Base-by-base conservation (phyloP, 2,113 vertebrate genomes). In the Erythrocebus patas region DNA sequence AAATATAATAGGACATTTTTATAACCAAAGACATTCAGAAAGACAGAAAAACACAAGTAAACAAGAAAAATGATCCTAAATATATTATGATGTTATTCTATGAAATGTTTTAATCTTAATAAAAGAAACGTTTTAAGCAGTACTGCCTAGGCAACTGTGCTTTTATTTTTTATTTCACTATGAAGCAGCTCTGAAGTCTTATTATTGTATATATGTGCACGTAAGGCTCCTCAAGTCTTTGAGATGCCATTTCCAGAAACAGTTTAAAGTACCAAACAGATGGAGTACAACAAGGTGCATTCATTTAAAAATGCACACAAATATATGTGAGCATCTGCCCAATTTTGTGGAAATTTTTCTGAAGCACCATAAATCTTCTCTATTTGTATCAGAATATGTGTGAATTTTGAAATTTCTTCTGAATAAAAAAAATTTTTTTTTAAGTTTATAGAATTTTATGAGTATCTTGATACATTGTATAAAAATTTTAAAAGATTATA, bases 1-100 rank as follows among this genome's bases (percentile, higher is more conserved):
- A 98, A 96, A 97, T 57, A 89, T 96, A 98, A 98, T 94, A 97
- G 95, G 96, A 97, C 88, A 93, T 90, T 96, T 98, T 98, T 97
- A 98, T 96, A 97, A 87, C 78, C 93, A 81, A 76, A 94, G 79
- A 93, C 57, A 86, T 73, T 78, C 43, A 91, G 82, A 90, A 93
- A 4, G 61, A 91, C 38, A 97, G 57, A 59, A 14, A 52, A 95
- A 80, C 68, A 72, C 73, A 89, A 86, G 50, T 88, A 88, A 95
- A 97, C 38, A 95, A 93, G 78, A 97, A 98, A 97, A 66, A 97
- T 73, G 75, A 89, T 27, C 85, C 73, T 84, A 78, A 94, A 59
- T 40, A 35, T 11, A 94, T 93, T 48, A 57, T 78, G 48, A 30
- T 89, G 86, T 93, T 89, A 50, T 13, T 91, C n/a, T 66, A 50